Percentiles rank a stretch among this genome's conserved stretches.
These are phyloP conservation scores for Dufourea novaeangliae DNA, from an alignment of 1,140 invertebrate genomes.

Conservation along the genomic window DNA sequence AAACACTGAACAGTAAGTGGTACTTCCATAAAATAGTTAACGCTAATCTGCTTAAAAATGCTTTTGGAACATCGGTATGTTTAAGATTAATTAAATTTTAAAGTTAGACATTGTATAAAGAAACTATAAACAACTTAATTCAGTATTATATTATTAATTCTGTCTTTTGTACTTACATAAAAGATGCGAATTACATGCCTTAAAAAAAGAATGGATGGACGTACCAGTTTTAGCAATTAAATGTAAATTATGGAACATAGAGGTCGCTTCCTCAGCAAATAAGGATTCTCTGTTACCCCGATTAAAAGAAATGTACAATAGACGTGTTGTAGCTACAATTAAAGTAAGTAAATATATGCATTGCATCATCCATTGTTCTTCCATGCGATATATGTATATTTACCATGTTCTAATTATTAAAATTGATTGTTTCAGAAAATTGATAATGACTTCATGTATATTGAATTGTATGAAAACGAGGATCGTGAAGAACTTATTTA, in stretches of 20 bases:
- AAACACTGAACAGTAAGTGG: slow-evolving; percentile 55
- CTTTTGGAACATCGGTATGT: too few relatives aligned
- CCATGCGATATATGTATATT: not conserved
- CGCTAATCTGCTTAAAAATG: too few relatives aligned
- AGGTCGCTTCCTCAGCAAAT: slow-evolving; percentile 6
- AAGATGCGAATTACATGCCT: slow-evolving; percentile 41
- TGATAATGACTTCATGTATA: slow-evolving; percentile 3
- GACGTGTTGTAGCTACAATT: slow-evolving; percentile 47
- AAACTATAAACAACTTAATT: too few relatives aligned
- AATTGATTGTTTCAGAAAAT: slow-evolving; percentile 45
- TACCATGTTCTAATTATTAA: not conserved
- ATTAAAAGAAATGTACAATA: slow-evolving; percentile 17
- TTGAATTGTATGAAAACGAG: slow-evolving; percentile 62
- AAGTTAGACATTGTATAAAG: too few relatives aligned
- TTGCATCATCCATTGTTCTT: not conserved
- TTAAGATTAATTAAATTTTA: too few relatives aligned
- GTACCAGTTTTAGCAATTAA: slow-evolving; percentile 66
- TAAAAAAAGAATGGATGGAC: slow-evolving; percentile 67
- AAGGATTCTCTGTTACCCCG: not conserved
- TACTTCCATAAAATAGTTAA: too few relatives aligned
- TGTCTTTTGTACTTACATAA: slow-evolving; percentile 37
- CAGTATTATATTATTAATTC: not conserved
- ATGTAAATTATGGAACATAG: slow-evolving; percentile 65
- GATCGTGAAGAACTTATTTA: slow-evolving; percentile 52
- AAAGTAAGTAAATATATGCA: slow-evolving; percentile 49